phyloP scores from a whole-genome alignment of 2,888 invertebrate genomes.

The Abscondita cerata region DNA sequence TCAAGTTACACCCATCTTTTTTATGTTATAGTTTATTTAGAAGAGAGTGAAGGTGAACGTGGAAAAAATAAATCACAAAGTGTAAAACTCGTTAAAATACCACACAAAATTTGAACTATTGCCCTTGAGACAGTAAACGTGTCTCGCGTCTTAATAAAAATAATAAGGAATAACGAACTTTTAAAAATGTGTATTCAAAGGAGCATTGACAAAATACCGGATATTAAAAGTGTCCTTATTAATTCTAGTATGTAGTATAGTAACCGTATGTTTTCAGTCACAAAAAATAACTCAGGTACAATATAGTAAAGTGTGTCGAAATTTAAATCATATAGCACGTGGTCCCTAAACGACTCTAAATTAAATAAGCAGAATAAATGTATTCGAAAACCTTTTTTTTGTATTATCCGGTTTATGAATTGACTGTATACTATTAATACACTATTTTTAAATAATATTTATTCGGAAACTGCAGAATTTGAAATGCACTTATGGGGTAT shows the following conservation, averaged over 20 bases:
- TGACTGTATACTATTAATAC: no score
- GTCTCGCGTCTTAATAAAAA: slow-evolving; percentile 27
- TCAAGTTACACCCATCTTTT: slow-evolving; percentile 20
- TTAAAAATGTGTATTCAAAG: slow-evolving; percentile 13
- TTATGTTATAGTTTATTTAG: slow-evolving; percentile 23
- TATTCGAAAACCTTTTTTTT: slow-evolving; percentile 6
- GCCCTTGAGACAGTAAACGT: slow-evolving; percentile 32
- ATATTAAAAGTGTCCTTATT: slow-evolving; percentile 19
- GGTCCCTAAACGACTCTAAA: slow-evolving; percentile 30
- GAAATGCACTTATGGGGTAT: no score
- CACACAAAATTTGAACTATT: slow-evolving; percentile 32
- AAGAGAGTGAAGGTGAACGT: slow-evolving; percentile 20
- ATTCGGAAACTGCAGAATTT: no score
- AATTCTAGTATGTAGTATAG: slow-evolving; percentile 22
- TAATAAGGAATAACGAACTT: slow-evolving; percentile 23
- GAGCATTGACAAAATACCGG: slow-evolving; percentile 21
- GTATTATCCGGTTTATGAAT: slow-evolving; percentile 2
- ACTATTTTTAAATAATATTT: no score
- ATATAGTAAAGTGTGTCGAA: slow-evolving; percentile 33
- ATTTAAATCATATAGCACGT: slow-evolving; percentile 35
- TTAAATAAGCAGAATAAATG: slow-evolving; percentile 28
- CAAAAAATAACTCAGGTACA: slow-evolving; percentile 34
- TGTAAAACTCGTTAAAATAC: slow-evolving; percentile 33
- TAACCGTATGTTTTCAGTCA: slow-evolving; percentile 7
- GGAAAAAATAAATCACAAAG: slow-evolving; percentile 26